Evolutionary conservation across 1,140 invertebrate species (phyloP), one percentile per base, ranked within the genome.

Genomic region (Gryllus bimaculatus): DNA sequence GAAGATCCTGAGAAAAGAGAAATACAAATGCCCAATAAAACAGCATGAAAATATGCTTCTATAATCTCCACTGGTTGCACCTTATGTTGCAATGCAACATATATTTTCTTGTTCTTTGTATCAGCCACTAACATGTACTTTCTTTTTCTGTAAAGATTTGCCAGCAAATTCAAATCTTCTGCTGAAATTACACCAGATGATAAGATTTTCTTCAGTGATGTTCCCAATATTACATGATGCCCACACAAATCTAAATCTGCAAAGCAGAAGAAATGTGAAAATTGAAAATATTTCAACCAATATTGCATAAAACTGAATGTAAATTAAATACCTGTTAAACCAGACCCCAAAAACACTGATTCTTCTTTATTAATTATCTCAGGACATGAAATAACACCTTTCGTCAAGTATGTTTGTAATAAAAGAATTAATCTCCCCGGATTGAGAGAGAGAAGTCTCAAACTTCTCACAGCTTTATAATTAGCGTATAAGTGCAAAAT

Each of bases 401-500:
- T 86, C 0, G 83, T 83, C 47, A 93, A 84, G 84, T 90, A 95
- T 78, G 90, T 85, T 81, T 90, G 85, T 10, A 95, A 82, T 26
- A 93, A 84, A 78, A 93, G 87, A 66, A 92, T 85, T 75, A 95
- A 90, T 66, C 96, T 88, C 80, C 91, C 88, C 82, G 90, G 90
- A 85, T 98, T 98, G 10, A 98, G 89, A 1, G 91, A 91, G 83
- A 92, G 90, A 84, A 98, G 89, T 81, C 82, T 82, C 48, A 93
- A 85, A 8, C 92, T 87, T 81, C 89, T 90, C 0, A 98, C 94
- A 10, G 96, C 96, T 81, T 88, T 88, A 83, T 95, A 96, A 88
- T 98, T 98, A 8, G 94, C 91, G 84, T 90, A 90, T 3, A 98
- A 86, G 87, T 99, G 97, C 26, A 96, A 82, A 39, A 87, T 81